Conservation (phyloP, 2,113 vertebrate genomes). For the Argyrosomus japonicus region DNA sequence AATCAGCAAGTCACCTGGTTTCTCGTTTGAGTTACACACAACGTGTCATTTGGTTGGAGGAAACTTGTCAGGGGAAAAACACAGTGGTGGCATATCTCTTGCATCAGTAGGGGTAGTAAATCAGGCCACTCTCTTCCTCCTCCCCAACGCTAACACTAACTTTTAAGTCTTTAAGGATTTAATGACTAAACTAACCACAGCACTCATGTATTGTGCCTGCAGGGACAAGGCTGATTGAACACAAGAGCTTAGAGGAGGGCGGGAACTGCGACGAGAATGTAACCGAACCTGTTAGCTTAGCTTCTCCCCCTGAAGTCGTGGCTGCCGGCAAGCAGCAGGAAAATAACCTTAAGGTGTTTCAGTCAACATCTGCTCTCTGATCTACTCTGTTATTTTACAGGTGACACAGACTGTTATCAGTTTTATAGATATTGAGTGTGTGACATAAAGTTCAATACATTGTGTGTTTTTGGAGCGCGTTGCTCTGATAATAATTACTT, state of each 20-base stretch:
- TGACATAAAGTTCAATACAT: too few species aligned
- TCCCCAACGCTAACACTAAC: slow-evolving; percentile 33
- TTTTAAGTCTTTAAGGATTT: slow-evolving; percentile 49
- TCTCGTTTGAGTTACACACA: background rate
- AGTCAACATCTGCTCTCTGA: slow-evolving; percentile 22
- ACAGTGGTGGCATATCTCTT: slow-evolving; percentile 13
- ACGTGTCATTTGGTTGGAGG: slow-evolving; percentile 25
- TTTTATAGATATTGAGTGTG: background rate
- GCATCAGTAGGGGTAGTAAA: slow-evolving; percentile 49
- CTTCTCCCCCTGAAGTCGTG: slow-evolving; percentile 60
- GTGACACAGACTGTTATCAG: background rate
- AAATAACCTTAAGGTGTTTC: slow-evolving; percentile 56
- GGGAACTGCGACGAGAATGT: slow-evolving; percentile 77
- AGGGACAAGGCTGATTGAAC: slow-evolving; percentile 75
- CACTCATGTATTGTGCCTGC: slow-evolving; percentile 63
- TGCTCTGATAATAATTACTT: background rate
- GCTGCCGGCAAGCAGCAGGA: slow-evolving; percentile 52
- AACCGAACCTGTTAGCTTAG: slow-evolving; percentile 78
- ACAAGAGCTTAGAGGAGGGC: slow-evolving; percentile 64
- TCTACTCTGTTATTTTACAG: slow-evolving; percentile 5
- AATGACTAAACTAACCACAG: slow-evolving; percentile 64
- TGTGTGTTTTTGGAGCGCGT: too few species aligned
- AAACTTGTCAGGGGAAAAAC: background rate
- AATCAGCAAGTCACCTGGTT: background rate
- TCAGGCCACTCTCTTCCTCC: slow-evolving; percentile 35